phyloP scores from a whole-genome alignment of 2,797 vertebrate species.

The Linurgus olivaceus region DNA sequence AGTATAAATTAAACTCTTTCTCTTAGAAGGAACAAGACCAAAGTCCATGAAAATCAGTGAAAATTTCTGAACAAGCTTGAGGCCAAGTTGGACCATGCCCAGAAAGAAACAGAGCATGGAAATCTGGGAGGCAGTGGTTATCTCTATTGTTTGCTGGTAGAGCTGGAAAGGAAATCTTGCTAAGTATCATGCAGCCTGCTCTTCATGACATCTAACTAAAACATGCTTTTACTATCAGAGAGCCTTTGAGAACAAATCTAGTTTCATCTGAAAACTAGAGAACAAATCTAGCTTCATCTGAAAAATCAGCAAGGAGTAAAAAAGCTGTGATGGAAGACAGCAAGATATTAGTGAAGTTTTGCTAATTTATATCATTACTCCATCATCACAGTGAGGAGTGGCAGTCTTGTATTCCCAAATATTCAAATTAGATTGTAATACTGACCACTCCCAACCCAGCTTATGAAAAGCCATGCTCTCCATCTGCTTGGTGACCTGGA shows the following conservation, averaged over 20 bases:
- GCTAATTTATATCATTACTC: background rate
- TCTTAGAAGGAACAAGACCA: background rate
- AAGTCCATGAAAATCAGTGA: background rate
- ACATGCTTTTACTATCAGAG: background rate
- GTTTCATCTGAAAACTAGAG: background rate
- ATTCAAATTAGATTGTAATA: background rate
- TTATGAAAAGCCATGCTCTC: background rate
- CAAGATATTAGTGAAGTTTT: background rate
- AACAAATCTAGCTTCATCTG: background rate
- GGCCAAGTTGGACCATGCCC: background rate
- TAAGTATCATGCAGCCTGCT: background rate
- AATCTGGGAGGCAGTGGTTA: background rate
- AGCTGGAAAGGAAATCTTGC: background rate
- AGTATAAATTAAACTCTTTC: background rate
- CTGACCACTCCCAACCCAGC: background rate
- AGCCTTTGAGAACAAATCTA: background rate
- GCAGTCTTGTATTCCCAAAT: background rate
- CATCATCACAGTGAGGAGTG: background rate
- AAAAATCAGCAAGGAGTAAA: background rate
- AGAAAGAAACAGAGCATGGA: background rate
- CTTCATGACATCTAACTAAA: background rate
- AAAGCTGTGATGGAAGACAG: background rate
- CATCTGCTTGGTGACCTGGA: background rate
- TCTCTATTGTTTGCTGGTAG: background rate
- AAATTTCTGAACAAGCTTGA: background rate